phyloP scores from a whole-genome alignment of 2,888 invertebrate genomes.

The Nematopogon swammerdamellus region DNA sequence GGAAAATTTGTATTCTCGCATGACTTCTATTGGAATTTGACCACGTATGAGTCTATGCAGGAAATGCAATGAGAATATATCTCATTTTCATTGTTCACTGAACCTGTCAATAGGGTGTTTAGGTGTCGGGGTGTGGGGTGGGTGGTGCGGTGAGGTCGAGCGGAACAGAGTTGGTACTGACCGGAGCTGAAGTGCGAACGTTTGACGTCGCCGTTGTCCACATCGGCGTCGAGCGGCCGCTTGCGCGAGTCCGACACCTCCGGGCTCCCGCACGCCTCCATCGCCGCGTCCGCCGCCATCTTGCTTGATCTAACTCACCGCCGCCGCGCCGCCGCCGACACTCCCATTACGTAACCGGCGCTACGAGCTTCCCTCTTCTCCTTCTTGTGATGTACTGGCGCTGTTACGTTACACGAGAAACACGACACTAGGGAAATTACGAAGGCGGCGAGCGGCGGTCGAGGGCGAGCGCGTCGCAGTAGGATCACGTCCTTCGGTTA shows the following conservation, averaged over 20 bases:
- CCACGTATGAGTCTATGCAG: no score
- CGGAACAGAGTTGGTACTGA: constrained; percentile 38
- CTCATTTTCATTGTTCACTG: no score
- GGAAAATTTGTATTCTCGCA: no score
- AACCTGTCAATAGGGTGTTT: no score
- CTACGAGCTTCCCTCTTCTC: neutral
- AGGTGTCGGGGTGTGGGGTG: no score
- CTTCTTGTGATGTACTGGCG: neutral
- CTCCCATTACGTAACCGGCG: constrained; percentile 53
- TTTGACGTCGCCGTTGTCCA: constrained; percentile 85
- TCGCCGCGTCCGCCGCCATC: constrained; percentile 91
- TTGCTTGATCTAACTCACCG: constrained; percentile 32
- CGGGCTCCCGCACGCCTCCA: constrained; percentile 92
- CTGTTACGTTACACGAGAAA: neutral
- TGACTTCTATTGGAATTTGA: no score
- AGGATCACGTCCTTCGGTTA: neutral
- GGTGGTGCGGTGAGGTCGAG: no score
- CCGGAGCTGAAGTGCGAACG: constrained; percentile 90
- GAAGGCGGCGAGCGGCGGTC: neutral
- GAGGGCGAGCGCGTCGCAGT: neutral
- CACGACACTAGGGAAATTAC: neutral
- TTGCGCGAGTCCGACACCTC: constrained; percentile 89
- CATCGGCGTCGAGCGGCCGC: constrained; percentile 83
- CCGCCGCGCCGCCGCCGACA: constrained; percentile 11
- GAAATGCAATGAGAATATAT: no score